Percentiles rank a stretch among this genome's conserved stretches.
Conservation (phyloP, 37 sponge, comb jelly and placozoan genomes). For the Mnemiopsis leidyi region DNA sequence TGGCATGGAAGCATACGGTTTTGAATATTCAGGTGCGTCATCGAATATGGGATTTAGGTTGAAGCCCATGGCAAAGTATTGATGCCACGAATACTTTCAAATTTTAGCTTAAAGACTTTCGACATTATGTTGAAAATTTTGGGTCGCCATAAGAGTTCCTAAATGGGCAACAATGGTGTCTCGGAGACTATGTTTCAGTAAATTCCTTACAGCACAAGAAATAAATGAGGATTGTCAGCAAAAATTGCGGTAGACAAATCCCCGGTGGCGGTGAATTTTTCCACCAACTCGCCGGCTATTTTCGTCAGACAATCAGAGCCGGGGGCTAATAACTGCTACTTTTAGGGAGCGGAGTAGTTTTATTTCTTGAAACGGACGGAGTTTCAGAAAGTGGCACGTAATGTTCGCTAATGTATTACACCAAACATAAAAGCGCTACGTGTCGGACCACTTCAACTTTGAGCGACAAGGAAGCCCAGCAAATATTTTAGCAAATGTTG, state of each 20-base stretch:
- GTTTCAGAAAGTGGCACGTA: background rate
- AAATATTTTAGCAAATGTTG: background rate
- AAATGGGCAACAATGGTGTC: too few relatives aligned
- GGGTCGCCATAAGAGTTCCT: too few relatives aligned
- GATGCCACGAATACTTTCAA: too few relatives aligned
- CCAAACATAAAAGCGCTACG: background rate
- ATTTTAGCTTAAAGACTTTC: too few relatives aligned
- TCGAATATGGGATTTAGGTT: too few relatives aligned
- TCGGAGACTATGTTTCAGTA: too few relatives aligned
- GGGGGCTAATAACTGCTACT: background rate
- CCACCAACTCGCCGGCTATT: background rate
- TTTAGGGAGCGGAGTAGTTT: background rate
- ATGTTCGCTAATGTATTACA: background rate
- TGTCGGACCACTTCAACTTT: background rate
- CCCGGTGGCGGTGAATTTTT: background rate
- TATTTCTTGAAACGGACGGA: background rate
- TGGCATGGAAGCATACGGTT: too few relatives aligned
- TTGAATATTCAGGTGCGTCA: too few relatives aligned
- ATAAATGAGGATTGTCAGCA: too few relatives aligned
- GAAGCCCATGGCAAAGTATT: too few relatives aligned
- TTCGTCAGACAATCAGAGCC: background rate
- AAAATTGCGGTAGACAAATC: background rate
- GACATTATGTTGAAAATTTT: too few relatives aligned
- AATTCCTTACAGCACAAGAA: too few relatives aligned
- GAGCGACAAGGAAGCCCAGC: background rate